Conservation (phyloP, 2,888 invertebrate species). For the Calameuta filiformis region DNA sequence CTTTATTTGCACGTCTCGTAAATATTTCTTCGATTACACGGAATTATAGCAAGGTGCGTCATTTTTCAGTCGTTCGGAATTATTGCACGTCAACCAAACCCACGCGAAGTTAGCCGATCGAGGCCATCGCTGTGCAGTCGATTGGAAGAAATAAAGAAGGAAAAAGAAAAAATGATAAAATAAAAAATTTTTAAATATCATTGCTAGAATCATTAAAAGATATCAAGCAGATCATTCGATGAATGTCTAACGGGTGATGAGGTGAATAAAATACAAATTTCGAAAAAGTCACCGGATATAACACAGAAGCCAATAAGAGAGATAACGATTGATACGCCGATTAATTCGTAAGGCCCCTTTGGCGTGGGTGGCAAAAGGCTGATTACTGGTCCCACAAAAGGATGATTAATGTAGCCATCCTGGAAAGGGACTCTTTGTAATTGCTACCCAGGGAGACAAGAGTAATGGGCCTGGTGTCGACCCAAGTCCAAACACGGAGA, state of each 20-base stretch:
- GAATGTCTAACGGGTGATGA: not conserved
- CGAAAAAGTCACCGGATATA: not conserved
- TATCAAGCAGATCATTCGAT: not conserved
- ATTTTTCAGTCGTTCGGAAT: not conserved
- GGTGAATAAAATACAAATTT: not conserved
- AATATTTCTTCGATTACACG: not conserved
- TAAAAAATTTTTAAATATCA: not conserved
- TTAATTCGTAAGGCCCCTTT: constrained; percentile 37
- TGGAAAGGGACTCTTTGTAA: constrained; percentile 8
- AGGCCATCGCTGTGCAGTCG: not conserved
- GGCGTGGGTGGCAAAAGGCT: constrained; percentile 4
- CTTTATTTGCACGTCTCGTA: not conserved
- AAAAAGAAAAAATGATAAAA: not conserved
- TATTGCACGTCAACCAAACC: not conserved
- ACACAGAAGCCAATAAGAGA: not conserved
- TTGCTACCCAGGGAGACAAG: constrained; percentile 11
- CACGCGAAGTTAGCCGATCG: not conserved
- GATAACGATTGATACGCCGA: constrained; percentile 19
- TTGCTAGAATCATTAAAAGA: not conserved
- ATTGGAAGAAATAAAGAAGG: not conserved
- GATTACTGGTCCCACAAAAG: constrained; percentile 30
- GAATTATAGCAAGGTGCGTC: not conserved
- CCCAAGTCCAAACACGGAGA: not conserved
- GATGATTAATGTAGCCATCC: constrained; percentile 33
- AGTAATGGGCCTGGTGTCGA: not conserved